Conservation (phyloP, 37 sponge, comb jelly and placozoan species). For the Spongilla lacustris region DNA sequence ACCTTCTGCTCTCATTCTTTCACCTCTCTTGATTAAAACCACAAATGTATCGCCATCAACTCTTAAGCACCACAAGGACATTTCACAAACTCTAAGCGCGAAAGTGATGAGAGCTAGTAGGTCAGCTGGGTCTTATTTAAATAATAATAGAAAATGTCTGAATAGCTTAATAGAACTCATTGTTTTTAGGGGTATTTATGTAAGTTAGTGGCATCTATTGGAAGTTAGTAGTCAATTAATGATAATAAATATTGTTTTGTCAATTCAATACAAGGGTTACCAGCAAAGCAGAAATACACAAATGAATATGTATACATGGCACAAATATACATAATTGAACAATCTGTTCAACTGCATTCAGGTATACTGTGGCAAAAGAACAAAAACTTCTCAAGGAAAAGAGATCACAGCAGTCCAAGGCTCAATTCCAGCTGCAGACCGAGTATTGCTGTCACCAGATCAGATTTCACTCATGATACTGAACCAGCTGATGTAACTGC, state of each 20-base stretch:
- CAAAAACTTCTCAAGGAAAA: conserved; percentile 1
- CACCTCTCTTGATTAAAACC: too few species aligned
- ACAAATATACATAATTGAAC: neutral
- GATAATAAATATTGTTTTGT: neutral
- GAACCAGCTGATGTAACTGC: neutral
- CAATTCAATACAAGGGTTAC: neutral
- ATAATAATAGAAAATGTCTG: neutral
- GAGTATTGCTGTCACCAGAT: neutral
- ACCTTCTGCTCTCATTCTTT: too few species aligned
- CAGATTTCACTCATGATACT: neutral
- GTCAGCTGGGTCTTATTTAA: neutral
- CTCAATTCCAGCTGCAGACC: neutral
- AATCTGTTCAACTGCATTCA: neutral
- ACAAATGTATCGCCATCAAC: too few species aligned
- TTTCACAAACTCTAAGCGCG: too few species aligned
- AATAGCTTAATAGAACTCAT: neutral
- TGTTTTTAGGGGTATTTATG: neutral
- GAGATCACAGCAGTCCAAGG: neutral
- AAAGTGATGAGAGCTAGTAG: too few species aligned
- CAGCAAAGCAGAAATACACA: neutral
- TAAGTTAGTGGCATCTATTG: neutral
- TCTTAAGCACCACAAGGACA: too few species aligned
- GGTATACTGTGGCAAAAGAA: neutral
- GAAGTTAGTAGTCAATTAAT: neutral
- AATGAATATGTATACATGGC: neutral